Evolutionary conservation across 2,888 invertebrate genomes (phyloP).

Genomic region (Dolichopus griseipennis): DNA sequence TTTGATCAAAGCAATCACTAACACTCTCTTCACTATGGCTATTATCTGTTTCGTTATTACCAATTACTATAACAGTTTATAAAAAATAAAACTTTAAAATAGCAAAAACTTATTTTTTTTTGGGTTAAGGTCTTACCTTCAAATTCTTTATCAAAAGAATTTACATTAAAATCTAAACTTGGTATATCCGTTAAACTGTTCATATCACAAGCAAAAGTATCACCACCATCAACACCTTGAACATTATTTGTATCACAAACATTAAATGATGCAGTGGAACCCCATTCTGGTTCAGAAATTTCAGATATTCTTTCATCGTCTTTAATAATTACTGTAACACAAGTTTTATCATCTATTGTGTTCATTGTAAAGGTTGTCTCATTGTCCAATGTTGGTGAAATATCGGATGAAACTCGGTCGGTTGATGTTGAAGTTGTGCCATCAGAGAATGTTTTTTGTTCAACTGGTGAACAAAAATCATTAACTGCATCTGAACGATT

Average conservation of each 20-base stretch:
- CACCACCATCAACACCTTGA: not conserved
- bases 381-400: slow-evolving; percentile 23
- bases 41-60: not conserved
- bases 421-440: slow-evolving; percentile 22
- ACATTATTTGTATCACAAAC: not conserved
- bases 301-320: slow-evolving; percentile 27
- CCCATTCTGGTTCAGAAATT: slow-evolving; percentile 27
- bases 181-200: slow-evolving; percentile 24
- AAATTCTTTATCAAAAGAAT: slow-evolving; percentile 14
- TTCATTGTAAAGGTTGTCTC: slow-evolving; percentile 24
- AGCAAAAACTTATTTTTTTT: not conserved
- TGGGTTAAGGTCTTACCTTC: not conserved
- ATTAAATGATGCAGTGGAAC: slow-evolving; percentile 20
- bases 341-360: slow-evolving; percentile 24
- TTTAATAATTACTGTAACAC: slow-evolving; percentile 23
- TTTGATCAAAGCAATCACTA: not conserved
- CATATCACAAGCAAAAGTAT: slow-evolving; percentile 17
- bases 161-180: slow-evolving; percentile 21
- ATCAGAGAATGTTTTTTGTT: slow-evolving; percentile 26
- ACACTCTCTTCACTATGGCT: slow-evolving; percentile 11
- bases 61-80: not conserved
- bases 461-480: slow-evolving; percentile 26
- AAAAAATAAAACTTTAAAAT: not conserved
- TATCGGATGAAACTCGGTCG: slow-evolving; percentile 22
- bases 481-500: slow-evolving; percentile 15